Base-by-base conservation (phyloP, 2,113 vertebrate species). In the Larimichthys polyactis region DNA sequence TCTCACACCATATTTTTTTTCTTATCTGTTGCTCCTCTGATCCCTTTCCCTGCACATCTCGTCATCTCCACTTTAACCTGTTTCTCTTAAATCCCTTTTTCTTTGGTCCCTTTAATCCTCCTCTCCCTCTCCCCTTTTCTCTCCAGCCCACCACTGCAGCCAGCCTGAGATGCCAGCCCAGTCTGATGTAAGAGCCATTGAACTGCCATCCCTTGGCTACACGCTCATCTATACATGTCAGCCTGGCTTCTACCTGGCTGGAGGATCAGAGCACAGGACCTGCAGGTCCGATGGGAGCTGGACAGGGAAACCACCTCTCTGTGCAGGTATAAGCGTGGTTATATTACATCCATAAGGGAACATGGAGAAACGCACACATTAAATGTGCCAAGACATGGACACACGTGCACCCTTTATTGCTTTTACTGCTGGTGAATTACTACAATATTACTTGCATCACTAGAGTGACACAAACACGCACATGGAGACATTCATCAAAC, bases 221-320 rank as follows among this genome's bases (percentile, higher is more conserved):
- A 99, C 98, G 0, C 94, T 99, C 92, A 97, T 99, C 94, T 99
- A 99, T 86, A 97, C 97, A 16, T 99, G 98, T 85, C 98, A 99
- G 94, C 93, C 96, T 0, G 97, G 97, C 44, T 99, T 96, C 95
- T 99, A 98, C 79, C 96, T 99, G 91, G 97, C 96, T 0, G 97
- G 96, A 2, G 98, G 98, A 57, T 99, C 98, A 0, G 98, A 99
- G 88, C 98, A 99, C 88, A 96, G 98, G 29, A 99, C 98, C 81
- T 99, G 98, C 94, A 96, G 96, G 81, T 95, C 98, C 0, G 98
- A 99, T 0, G 97, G 98, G 88, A 99, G 97, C 95, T 99, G 98
- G 98, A 98, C 98, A 0, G 98, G 98, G 32, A 99, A 99, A n/a
- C 96, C 96, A 0, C 98, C 98, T 1, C 83, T 97, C 29, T 99